These are phyloP conservation scores for Drosophila miranda DNA, from an alignment of 1,140 invertebrate genomes.

Conservation along the genomic window DNA sequence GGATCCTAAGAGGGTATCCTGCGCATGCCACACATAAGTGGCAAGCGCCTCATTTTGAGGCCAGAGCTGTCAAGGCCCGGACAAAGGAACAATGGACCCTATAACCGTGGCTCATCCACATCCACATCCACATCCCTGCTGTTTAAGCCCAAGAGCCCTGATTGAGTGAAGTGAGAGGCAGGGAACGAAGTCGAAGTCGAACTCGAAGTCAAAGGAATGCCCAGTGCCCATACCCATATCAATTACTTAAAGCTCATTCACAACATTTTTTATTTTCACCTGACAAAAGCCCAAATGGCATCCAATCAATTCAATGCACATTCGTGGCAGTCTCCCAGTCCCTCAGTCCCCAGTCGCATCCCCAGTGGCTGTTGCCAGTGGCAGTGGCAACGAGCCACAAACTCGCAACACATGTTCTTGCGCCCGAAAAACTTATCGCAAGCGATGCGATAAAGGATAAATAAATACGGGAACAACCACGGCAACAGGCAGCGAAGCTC, in stretches of 20 bases:
- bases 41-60: slow-evolving; percentile 78
- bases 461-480: slow-evolving; percentile 66
- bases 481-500: slow-evolving; percentile 12
- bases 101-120: slow-evolving; percentile 29
- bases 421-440: slow-evolving; percentile 81
- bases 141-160: slow-evolving; percentile 41
- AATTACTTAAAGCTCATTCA: slow-evolving; percentile 82
- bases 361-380: background rate
- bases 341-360: no score
- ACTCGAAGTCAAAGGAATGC: slow-evolving; percentile 8
- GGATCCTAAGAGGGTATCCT: slow-evolving; percentile 11
- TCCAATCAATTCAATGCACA: slow-evolving; percentile 74
- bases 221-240: slow-evolving; percentile 71
- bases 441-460: slow-evolving; percentile 79
- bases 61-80: slow-evolving; percentile 69
- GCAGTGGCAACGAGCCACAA: slow-evolving; percentile 61
- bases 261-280: slow-evolving; percentile 82
- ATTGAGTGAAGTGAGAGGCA: slow-evolving; percentile 64
- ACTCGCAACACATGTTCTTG: slow-evolving; percentile 81
- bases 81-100: slow-evolving; percentile 77
- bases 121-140: slow-evolving; percentile 25
- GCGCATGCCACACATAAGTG: slow-evolving; percentile 74
- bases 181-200: slow-evolving; percentile 2
- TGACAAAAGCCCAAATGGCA: slow-evolving; percentile 80
- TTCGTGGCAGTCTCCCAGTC: slow-evolving; percentile 2